Percentiles rank a stretch among this genome's conserved stretches.
Evolutionary conservation across 2,797 vertebrate genomes (phyloP).

Genomic region (Delichon dasypus): DNA sequence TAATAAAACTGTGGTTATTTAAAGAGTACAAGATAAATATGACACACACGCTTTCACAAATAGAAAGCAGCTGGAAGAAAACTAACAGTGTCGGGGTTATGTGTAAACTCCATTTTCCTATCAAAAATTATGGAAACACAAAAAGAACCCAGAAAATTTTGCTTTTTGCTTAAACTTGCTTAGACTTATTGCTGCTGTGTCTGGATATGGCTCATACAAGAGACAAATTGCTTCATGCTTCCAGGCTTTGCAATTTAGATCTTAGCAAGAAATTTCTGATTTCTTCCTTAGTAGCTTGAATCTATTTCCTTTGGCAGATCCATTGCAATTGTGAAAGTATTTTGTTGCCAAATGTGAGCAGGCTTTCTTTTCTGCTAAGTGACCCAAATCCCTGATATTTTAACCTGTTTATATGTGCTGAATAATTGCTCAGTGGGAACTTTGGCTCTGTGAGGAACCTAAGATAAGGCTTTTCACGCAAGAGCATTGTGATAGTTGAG

Average conservation of each 20-base stretch:
- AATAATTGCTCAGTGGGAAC: not conserved
- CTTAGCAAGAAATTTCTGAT: not conserved
- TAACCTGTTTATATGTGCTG: not conserved
- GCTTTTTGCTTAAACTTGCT: not conserved
- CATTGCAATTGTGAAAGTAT: not conserved
- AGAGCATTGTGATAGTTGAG: not conserved
- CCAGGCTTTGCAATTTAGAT: not conserved
- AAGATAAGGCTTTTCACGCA: not conserved
- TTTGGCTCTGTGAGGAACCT: not conserved
- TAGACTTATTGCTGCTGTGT: constrained; percentile 22
- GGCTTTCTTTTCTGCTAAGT: not conserved
- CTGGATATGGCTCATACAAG: not conserved
- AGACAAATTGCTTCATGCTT: not conserved
- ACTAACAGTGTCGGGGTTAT: not conserved
- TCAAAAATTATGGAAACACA: constrained; percentile 22
- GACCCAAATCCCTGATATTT: not conserved
- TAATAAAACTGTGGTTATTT: constrained; percentile 46
- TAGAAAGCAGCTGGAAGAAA: constrained; percentile 45
- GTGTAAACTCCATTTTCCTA: constrained; percentile 34
- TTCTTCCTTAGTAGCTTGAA: not conserved
- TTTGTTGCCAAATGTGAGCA: not conserved
- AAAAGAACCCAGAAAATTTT: not conserved
- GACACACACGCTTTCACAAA: not conserved
- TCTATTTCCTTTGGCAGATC: constrained; percentile 19
- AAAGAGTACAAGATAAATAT: constrained; percentile 32